A percentile compares a stretch with the other conserved stretches of the same genome.
These are phyloP conservation scores for Aeoliscus strigatus DNA, from an alignment of 2,797 vertebrate species.

Conservation along the genomic window DNA sequence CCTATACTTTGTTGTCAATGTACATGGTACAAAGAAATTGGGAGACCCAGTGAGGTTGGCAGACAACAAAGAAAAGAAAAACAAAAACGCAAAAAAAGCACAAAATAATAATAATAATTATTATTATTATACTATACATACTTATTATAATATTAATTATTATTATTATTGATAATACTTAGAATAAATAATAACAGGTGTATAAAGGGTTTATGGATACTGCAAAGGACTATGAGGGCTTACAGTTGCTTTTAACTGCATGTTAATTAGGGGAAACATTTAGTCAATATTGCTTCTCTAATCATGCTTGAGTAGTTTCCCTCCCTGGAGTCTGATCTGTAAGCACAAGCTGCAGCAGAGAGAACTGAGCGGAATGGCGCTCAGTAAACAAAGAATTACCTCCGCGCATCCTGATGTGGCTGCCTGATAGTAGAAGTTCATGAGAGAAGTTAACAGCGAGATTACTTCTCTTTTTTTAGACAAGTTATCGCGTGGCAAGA, in stretches of 20 bases:
- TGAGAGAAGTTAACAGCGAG: slow-evolving; percentile 12
- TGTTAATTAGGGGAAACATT: slow-evolving; percentile 56
- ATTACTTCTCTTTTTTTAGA: slow-evolving; percentile 6
- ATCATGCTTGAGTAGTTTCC: slow-evolving; percentile 48
- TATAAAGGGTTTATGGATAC: slow-evolving; percentile 10
- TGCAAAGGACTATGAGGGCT: slow-evolving; percentile 19
- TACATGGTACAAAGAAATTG: no score
- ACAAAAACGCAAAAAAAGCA: no score
- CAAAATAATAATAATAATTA: no score
- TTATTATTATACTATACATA: no score
- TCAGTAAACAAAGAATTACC: slow-evolving; percentile 30
- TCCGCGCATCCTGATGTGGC: slow-evolving; percentile 3
- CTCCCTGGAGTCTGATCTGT: slow-evolving; percentile 35
- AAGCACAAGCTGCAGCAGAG: slow-evolving; percentile 19
- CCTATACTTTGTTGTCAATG: no score
- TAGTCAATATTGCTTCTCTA: slow-evolving; percentile 47
- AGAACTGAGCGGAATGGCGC: slow-evolving; percentile 6
- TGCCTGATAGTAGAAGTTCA: slow-evolving; percentile 28
- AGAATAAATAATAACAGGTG: no score
- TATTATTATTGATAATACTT: no score
- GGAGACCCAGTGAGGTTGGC: no score
- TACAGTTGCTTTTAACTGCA: slow-evolving; percentile 30
- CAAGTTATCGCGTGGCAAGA: not conserved
- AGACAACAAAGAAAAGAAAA: no score
- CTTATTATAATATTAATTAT: no score